phyloP scores from a whole-genome alignment of 2,888 invertebrate species.

The Shargacucullia verbasci region DNA sequence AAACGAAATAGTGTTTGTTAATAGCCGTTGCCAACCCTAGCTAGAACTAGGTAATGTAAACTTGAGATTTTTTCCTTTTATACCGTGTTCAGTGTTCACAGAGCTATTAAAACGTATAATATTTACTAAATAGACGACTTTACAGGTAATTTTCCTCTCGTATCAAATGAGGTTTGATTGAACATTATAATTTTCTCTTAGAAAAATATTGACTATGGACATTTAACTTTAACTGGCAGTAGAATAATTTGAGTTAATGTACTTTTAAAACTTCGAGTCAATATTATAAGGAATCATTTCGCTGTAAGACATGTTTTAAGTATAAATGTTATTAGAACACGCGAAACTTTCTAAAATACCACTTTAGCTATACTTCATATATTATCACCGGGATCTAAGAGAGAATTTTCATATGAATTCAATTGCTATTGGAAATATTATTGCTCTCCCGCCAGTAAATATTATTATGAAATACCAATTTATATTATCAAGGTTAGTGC shows the following conservation, averaged over 20 bases:
- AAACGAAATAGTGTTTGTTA: too few relatives aligned
- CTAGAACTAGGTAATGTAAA: constrained; percentile 28
- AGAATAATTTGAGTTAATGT: too few relatives aligned
- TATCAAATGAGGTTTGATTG: constrained; percentile 11
- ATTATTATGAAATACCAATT: constrained; percentile 23
- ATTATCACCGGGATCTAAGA: not conserved
- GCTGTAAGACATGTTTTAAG: too few relatives aligned
- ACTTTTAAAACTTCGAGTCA: too few relatives aligned
- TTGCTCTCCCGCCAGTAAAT: not conserved
- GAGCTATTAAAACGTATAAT: constrained; percentile 41
- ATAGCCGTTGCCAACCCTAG: constrained; percentile 35
- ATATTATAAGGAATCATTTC: too few relatives aligned
- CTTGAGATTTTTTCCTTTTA: constrained; percentile 34
- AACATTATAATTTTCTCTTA: constrained; percentile 1
- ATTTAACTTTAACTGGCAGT: too few relatives aligned
- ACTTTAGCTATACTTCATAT: too few relatives aligned
- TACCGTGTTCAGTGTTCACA: constrained; percentile 1
- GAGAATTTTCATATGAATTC: not conserved
- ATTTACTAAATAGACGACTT: constrained; percentile 41
- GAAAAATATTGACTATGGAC: too few relatives aligned
- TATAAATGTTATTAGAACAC: too few relatives aligned
- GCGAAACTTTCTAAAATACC: too few relatives aligned
- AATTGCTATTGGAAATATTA: constrained; percentile 6
- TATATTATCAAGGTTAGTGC: constrained; percentile 44
- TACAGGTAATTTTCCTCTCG: constrained; percentile 19